Conservation (phyloP, 1,140 invertebrate genomes). For the Achroia grisella region DNA sequence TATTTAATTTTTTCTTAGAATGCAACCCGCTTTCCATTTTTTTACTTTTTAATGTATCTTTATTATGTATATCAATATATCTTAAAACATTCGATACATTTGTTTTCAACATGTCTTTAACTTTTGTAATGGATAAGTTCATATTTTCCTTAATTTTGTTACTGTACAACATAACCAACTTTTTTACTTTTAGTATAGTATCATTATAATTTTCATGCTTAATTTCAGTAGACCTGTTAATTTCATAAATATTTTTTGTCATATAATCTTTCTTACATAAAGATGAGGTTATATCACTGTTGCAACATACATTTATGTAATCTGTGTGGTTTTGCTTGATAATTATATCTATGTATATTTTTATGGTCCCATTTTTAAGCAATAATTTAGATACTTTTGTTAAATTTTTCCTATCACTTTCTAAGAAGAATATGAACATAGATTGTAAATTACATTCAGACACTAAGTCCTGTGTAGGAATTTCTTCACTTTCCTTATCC, state of each 20-base stretch:
- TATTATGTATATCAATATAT: too few relatives aligned
- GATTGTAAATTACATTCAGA: conserved; percentile 43
- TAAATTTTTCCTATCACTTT: conserved; percentile 28
- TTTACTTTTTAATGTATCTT: too few relatives aligned
- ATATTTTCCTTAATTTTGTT: conserved; percentile 1
- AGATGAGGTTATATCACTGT: conserved; percentile 7
- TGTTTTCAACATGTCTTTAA: too few relatives aligned
- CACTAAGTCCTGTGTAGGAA: conserved; percentile 2
- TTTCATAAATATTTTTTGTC: not conserved
- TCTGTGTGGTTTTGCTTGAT: conserved; percentile 22
- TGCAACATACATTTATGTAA: conserved; percentile 38
- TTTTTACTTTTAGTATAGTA: conserved; percentile 31
- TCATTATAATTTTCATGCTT: conserved; percentile 11
- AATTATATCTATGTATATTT: conserved; percentile 43
- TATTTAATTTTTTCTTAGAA: too few relatives aligned
- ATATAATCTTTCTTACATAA: conserved; percentile 14
- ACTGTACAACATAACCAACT: conserved; percentile 17
- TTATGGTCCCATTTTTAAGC: conserved; percentile 30
- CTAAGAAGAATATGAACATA: conserved; percentile 33
- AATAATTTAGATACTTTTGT: conserved; percentile 39
- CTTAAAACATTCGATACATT: too few relatives aligned
- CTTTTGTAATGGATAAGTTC: not conserved
- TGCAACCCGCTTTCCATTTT: too few relatives aligned
- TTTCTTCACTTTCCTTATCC: conserved; percentile 15
- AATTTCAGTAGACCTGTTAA: not conserved